Evolutionary conservation across 2,113 vertebrate species (phyloP).

Genomic region (Pterophyllum scalare): DNA sequence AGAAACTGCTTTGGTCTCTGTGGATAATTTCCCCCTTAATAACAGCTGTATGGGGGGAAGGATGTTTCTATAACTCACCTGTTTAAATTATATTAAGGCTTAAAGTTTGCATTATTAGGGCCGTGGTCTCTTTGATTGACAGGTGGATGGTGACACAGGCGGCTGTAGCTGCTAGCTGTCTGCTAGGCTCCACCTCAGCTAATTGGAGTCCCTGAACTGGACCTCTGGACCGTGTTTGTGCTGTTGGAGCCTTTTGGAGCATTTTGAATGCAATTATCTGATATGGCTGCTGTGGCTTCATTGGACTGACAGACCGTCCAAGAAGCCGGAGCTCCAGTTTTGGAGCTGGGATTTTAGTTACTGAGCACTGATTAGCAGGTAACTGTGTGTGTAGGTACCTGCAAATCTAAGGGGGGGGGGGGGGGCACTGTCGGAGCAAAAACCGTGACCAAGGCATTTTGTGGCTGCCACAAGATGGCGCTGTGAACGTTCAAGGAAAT

Average conservation of each 20-base stretch:
- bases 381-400: too few relatives aligned
- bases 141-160: neutral
- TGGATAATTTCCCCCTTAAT: neutral
- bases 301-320: neutral
- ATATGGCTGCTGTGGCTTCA: neutral
- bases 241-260: neutral
- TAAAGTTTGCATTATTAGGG: neutral
- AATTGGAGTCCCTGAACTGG: neutral
- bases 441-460: too few relatives aligned
- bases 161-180: neutral
- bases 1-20: neutral
- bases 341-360: neutral
- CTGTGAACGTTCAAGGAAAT: too few relatives aligned
- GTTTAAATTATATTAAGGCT: neutral
- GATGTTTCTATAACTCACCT: neutral
- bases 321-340: neutral
- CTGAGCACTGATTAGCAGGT: too few relatives aligned
- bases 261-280: neutral
- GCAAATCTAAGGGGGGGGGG: too few relatives aligned
- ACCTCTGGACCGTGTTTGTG: neutral
- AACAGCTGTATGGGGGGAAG: neutral
- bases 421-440: too few relatives aligned
- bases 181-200: neutral
- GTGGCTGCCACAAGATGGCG: too few relatives aligned
- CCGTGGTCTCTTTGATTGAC: neutral